Conservation (phyloP, 2,113 vertebrate species). For the Nesoenas mayeri region DNA sequence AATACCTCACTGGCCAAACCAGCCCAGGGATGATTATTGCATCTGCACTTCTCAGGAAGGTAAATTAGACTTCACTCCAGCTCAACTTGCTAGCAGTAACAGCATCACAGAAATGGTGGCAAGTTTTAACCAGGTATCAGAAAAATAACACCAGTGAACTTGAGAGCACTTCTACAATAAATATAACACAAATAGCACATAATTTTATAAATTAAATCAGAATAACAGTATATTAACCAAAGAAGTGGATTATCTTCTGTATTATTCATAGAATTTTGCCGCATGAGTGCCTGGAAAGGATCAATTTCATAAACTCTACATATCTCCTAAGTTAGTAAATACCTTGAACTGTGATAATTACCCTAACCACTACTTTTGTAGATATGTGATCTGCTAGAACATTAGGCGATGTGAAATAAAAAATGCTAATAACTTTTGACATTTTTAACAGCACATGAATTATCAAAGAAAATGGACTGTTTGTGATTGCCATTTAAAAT, state of each 20-base stretch:
- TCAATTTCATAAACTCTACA: background rate
- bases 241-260: background rate
- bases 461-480: constrained; percentile 39
- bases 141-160: background rate
- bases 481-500: constrained; percentile 11
- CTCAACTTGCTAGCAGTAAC: background rate
- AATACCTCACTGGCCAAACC: background rate
- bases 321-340: background rate
- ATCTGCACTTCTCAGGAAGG: background rate
- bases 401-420: background rate
- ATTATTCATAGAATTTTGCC: constrained; percentile 1
- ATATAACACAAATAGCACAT: background rate
- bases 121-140: background rate
- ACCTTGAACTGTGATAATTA: background rate
- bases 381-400: background rate
- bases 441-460: background rate
- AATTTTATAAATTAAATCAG: background rate
- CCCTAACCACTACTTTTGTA: background rate
- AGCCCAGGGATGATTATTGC: background rate
- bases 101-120: background rate
- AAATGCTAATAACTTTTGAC: background rate
- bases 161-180: background rate
- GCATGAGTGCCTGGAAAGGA: background rate
- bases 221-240: background rate
- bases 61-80: background rate